Evolutionary conservation across 2,113 vertebrate genomes (phyloP), one percentile per base, ranked within the genome.

Genomic region (Sceloporus tristichus): DNA sequence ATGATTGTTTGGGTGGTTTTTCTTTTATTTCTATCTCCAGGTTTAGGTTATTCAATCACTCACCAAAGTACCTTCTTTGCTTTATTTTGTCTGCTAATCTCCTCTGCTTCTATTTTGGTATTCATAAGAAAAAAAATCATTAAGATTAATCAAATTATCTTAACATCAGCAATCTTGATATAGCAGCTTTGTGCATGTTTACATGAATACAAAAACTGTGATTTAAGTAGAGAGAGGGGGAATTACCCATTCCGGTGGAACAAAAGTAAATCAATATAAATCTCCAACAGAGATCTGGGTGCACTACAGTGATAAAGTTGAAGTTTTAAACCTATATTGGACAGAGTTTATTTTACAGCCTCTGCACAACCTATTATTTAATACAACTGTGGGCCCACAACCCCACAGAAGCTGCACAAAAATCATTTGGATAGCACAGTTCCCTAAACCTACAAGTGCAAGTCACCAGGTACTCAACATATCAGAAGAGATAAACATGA

Each of bases 71-170:
- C 81, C 87, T 94, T 92, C 91, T 66, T 65, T 73, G 34, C 25
- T n/a, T 88, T 87, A 38, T 65, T 73, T 87, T 77, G 19, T 34
- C 71, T 87, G 66, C 81, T 93, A 62, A 92, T 94, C 82, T 94
- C 34, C 75, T 94, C 70, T 93, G 84, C 9, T 40, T 74, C 14
- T 90, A 94, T 80, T 62, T 90, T 86, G 92, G 77, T 76, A 92
- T 93, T 95, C 91, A 88, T 86, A 81, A 89, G n/a, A 27, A 4
- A 14, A 83, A 91, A 93, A 90, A 29, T 92, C 62, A 93, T 91
- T 93, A 95, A 93, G 94, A 95, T 93, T 95, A 96, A 95, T 92
- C 75, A 95, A 94, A 94, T 94, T 89, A 94, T 95, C 88, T 92
- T 95, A 97, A 96, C 92, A 95, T 85, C 91, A 90, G 88, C 95